These are phyloP conservation scores for Macrochelys suwanniensis DNA, from an alignment of 2,797 vertebrate genomes.

Conservation along the genomic window DNA sequence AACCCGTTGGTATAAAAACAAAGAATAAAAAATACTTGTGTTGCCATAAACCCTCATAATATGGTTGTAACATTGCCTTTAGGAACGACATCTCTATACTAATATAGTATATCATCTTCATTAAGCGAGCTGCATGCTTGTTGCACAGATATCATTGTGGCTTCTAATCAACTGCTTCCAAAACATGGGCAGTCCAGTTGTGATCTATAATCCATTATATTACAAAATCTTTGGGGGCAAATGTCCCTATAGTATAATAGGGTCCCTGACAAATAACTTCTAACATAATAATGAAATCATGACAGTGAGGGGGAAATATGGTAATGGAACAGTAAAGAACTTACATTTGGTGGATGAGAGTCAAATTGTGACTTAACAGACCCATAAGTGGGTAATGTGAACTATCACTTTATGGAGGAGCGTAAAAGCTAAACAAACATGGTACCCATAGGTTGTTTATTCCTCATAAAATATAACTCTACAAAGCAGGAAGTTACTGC, in stretches of 20 bases:
- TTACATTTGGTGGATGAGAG: not conserved
- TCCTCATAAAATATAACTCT: slow-evolving; percentile 79
- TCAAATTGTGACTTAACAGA: slow-evolving; percentile 2
- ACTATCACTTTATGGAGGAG: slow-evolving; percentile 32
- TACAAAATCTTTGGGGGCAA: not conserved
- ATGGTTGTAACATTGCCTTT: no score
- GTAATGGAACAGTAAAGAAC: not conserved
- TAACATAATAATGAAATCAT: not conserved
- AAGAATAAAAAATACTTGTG: no score
- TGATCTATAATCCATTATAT: not conserved
- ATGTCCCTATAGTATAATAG: accelerated
- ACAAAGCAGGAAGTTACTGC: slow-evolving; percentile 81
- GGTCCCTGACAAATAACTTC: not conserved
- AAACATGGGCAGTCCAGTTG: not conserved
- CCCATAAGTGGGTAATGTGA: not conserved
- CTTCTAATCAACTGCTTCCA: not conserved
- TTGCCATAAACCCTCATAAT: not conserved
- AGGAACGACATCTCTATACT: not conserved
- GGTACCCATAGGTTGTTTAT: slow-evolving; percentile 76
- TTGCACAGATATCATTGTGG: slow-evolving; percentile 17
- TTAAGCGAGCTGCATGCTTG: slow-evolving; percentile 33
- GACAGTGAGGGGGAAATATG: not conserved
- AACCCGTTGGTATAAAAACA: no score
- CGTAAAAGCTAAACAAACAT: slow-evolving; percentile 42
- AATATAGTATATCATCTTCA: not conserved